Percentiles rank a stretch among this genome's conserved stretches.
phyloP scores from a whole-genome alignment of 2,113 vertebrate species.

The Alces alces region DNA sequence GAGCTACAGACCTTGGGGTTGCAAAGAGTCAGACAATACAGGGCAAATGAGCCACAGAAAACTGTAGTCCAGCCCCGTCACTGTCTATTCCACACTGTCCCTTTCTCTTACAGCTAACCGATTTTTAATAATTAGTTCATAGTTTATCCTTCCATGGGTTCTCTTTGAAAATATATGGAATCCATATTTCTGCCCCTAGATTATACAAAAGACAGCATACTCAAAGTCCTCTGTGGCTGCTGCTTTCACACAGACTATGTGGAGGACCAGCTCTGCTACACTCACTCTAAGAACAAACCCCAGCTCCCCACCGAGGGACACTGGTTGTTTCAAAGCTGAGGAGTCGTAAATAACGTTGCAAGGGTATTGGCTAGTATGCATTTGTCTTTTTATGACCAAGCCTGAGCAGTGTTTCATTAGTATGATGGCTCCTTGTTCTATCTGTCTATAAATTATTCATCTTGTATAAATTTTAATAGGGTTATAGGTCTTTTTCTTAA shows the following conservation, averaged over 20 bases:
- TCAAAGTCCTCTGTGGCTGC: rapidly evolving
- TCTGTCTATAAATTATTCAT: neutral
- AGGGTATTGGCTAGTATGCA: rapidly evolving
- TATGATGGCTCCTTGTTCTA: too few relatives aligned
- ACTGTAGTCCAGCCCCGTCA: neutral
- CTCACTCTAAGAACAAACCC: rapidly evolving
- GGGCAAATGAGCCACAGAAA: neutral
- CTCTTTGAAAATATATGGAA: neutral
- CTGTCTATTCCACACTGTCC: neutral
- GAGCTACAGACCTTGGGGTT: neutral
- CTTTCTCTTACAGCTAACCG: neutral
- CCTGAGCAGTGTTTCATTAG: too few relatives aligned
- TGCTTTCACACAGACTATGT: rapidly evolving
- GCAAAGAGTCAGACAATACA: neutral
- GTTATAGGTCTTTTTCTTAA: neutral
- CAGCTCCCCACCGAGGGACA: rapidly evolving
- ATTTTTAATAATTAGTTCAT: neutral
- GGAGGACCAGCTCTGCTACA: rapidly evolving
- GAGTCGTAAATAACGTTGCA: neutral
- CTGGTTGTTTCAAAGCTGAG: neutral
- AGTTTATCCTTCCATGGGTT: neutral
- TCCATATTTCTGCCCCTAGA: neutral
- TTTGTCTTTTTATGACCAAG: neutral
- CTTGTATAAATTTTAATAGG: neutral
- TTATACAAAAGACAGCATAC: rapidly evolving